Evolutionary conservation across 1,140 invertebrate genomes (phyloP).

Genomic region (Lordiphosa stackelbergi): DNA sequence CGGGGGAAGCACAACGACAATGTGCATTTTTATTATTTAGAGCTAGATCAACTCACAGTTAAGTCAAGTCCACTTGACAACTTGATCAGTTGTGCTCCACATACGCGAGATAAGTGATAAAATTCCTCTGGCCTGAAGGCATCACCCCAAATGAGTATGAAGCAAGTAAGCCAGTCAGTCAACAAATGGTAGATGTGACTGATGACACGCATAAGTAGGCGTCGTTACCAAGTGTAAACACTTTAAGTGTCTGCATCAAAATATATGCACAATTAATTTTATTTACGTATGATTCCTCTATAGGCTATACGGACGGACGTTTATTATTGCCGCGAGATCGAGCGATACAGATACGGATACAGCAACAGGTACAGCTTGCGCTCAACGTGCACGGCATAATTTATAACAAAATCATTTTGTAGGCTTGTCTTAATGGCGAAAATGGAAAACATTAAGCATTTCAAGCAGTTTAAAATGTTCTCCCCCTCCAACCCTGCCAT

Average conservation of each 20-base stretch:
- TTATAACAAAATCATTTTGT: constrained; percentile 51
- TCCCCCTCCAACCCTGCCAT: no score
- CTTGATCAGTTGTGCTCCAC: background rate
- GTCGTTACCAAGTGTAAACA: constrained; percentile 7
- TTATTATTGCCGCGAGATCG: constrained; percentile 27
- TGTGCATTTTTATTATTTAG: no score
- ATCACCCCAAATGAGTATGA: constrained; percentile 14
- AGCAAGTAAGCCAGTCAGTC: constrained; percentile 7
- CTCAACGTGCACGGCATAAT: constrained; percentile 63
- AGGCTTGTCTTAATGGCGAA: constrained; percentile 71
- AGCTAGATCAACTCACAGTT: no score
- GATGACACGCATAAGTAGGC: constrained; percentile 20
- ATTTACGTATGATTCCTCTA: background rate
- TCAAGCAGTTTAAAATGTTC: constrained; percentile 48
- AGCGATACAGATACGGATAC: constrained; percentile 31
- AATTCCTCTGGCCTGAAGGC: constrained; percentile 25
- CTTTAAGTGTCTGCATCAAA: constrained; percentile 12
- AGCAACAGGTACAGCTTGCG: constrained; percentile 14
- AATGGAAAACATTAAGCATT: constrained; percentile 62
- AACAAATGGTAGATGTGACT: constrained; percentile 26
- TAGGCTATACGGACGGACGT: constrained; percentile 1
- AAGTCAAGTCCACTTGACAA: no score
- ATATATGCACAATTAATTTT: constrained; percentile 21
- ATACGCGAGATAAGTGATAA: constrained; percentile 24
- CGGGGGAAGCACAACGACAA: no score